Conservation (phyloP, 2,797 vertebrate genomes). For the Alauda arvensis region DNA sequence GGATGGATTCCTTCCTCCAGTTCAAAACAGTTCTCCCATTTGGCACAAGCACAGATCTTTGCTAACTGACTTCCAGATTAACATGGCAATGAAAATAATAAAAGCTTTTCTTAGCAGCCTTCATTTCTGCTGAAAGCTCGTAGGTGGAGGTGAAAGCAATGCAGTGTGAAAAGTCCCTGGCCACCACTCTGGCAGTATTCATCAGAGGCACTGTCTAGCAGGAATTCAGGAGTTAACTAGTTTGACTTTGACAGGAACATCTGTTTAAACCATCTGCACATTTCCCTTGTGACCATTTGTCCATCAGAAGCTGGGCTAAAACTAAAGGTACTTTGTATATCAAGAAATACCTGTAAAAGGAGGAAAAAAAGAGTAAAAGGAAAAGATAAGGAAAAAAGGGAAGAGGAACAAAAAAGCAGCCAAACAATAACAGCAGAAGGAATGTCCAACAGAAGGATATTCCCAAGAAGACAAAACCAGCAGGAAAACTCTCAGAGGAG, state of each 20-base stretch:
- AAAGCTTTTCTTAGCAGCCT: neutral
- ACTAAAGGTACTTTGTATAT: neutral
- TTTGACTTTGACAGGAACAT: neutral
- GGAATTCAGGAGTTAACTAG: neutral
- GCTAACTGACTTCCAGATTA: neutral
- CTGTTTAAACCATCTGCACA: neutral
- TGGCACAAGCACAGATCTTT: neutral
- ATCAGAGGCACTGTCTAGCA: neutral
- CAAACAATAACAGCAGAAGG: neutral
- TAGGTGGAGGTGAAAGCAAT: neutral
- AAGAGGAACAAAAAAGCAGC: neutral
- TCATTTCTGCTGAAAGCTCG: neutral
- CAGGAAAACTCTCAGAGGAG: neutral
- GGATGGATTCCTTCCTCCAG: neutral
- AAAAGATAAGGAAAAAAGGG: neutral
- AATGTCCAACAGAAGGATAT: neutral
- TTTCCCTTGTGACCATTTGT: neutral
- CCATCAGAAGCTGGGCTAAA: neutral
- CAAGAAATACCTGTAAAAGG: neutral
- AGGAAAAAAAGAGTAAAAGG: neutral
- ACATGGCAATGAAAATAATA: neutral
- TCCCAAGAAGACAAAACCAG: neutral
- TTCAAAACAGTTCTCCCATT: neutral
- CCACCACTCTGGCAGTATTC: neutral
- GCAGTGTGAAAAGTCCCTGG: neutral